Evolutionary conservation across 2,888 invertebrate species (phyloP).

Genomic region (Atrina japonica): DNA sequence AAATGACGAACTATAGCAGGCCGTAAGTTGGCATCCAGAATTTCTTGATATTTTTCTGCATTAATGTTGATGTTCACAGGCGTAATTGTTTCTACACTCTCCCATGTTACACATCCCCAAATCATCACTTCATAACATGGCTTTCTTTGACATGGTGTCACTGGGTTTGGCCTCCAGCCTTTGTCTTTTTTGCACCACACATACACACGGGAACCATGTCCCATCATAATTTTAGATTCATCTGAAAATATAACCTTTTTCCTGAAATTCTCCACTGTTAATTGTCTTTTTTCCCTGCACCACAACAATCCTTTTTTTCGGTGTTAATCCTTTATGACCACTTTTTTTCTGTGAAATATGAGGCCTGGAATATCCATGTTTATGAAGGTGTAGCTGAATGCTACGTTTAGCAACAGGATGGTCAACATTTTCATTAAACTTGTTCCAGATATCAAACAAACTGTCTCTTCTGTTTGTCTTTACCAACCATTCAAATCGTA

Average conservation of each 20-base stretch:
- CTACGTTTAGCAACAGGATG: constrained; percentile 7
- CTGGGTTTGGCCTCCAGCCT: not conserved
- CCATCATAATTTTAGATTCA: constrained; percentile 1
- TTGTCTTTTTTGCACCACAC: not conserved
- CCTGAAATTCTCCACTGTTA: not conserved
- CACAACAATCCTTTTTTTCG: not conserved
- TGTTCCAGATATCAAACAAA: too few relatives aligned
- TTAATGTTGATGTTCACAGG: constrained; percentile 2
- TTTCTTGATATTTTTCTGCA: too few relatives aligned
- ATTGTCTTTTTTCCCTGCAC: constrained; percentile 12
- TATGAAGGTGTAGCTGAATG: constrained; percentile 10
- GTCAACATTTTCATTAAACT: too few relatives aligned
- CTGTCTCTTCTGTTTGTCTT: too few relatives aligned
- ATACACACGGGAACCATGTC: not conserved
- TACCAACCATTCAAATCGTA: not conserved
- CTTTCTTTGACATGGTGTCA: not conserved
- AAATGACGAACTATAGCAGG: too few relatives aligned
- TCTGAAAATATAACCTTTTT: not conserved
- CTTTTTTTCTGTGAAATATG: not conserved
- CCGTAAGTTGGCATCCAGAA: too few relatives aligned
- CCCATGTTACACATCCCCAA: constrained; percentile 4
- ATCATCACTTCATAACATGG: not conserved
- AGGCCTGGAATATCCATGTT: not conserved
- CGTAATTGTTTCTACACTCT: constrained; percentile 5
- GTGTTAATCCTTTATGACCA: not conserved